Conservation (phyloP, 2,888 invertebrate species). For the Andrena dorsata region DNA sequence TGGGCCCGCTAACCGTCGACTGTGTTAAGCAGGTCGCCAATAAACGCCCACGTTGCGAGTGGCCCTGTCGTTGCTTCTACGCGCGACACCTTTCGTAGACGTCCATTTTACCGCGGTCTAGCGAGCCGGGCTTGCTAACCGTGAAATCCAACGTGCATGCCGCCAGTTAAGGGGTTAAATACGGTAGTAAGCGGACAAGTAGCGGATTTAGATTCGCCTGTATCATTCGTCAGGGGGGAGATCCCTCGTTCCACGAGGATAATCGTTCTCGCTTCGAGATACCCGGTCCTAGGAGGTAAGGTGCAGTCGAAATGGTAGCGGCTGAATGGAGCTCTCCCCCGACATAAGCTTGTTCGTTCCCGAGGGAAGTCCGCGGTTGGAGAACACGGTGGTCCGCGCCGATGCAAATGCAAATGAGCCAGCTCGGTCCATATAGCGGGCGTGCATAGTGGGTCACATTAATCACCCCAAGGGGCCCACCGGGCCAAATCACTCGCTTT, state of each 20-base stretch:
- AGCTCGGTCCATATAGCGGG: constrained; percentile 72
- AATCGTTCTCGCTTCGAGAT: constrained; percentile 36
- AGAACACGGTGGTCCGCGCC: constrained; percentile 72
- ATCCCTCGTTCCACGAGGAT: constrained; percentile 14
- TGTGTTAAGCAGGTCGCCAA: constrained; percentile 72
- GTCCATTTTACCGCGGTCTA: neutral
- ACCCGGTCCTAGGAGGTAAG: neutral
- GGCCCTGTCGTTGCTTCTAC: constrained; percentile 19
- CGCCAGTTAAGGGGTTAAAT: neutral
- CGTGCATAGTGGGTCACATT: constrained; percentile 72
- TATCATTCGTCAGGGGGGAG: constrained; percentile 33
- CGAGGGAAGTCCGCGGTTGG: constrained; percentile 64
- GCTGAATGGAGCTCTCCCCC: constrained; percentile 52
- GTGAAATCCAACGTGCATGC: neutral
- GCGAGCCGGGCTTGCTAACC: neutral
- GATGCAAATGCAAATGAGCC: constrained; percentile 74
- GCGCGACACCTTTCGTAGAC: constrained; percentile 48
- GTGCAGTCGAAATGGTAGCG: constrained; percentile 55
- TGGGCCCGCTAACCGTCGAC: constrained; percentile 71
- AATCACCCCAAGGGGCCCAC: constrained; percentile 58
- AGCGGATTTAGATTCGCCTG: constrained; percentile 30
- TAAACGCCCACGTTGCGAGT: constrained; percentile 73
- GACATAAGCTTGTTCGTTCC: constrained; percentile 61
- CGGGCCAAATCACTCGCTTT: constrained; percentile 62
- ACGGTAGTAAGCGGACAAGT: constrained; percentile 1